A percentile compares a stretch with the other conserved stretches of the same genome.
Conservation (phyloP, 2,888 invertebrate species). For the Lordiphosa andalusiaca region DNA sequence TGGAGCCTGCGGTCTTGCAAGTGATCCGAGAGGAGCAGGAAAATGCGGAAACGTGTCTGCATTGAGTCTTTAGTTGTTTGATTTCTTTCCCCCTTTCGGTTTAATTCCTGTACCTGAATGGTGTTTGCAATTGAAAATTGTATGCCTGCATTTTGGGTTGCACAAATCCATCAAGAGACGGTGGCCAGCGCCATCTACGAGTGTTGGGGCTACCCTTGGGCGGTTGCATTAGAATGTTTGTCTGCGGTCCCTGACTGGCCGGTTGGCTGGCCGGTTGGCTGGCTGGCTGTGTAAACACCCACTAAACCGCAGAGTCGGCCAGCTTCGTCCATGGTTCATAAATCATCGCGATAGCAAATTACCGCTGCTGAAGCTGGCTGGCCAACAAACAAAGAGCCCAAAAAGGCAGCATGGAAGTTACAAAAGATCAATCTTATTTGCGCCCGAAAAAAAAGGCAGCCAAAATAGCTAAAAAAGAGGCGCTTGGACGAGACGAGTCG, state of each 20-base stretch:
- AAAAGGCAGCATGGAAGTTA: conserved; percentile 63
- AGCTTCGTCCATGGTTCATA: conserved; percentile 70
- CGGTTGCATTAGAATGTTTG: conserved; percentile 47
- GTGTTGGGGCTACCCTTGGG: conserved; percentile 34
- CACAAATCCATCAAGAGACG: conserved; percentile 73
- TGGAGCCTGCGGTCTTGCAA: conserved; percentile 52
- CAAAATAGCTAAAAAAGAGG: conserved; percentile 49
- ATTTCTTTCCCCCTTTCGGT: background rate
- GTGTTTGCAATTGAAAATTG: conserved; percentile 44
- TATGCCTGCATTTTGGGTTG: conserved; percentile 20
- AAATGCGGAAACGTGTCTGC: conserved; percentile 72
- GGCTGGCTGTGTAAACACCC: conserved; percentile 67
- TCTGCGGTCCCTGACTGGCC: conserved; percentile 8
- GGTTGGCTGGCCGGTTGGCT: conserved; percentile 27
- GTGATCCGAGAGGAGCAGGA: conserved; percentile 46
- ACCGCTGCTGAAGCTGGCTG: conserved; percentile 61
- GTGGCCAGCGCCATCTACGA: conserved; percentile 63
- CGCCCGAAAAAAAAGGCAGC: conserved; percentile 54
- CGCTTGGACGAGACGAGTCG: conserved; percentile 46
- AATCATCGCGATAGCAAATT: conserved; percentile 79
- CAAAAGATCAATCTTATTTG: conserved; percentile 76
- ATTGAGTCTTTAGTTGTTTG: conserved; percentile 18
- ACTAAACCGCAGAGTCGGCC: conserved; percentile 46
- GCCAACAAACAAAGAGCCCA: conserved; percentile 4
- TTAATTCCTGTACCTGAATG: conserved; percentile 12